phyloP scores from a whole-genome alignment of 1,140 invertebrate genomes.

The Neodiprion lecontei region DNA sequence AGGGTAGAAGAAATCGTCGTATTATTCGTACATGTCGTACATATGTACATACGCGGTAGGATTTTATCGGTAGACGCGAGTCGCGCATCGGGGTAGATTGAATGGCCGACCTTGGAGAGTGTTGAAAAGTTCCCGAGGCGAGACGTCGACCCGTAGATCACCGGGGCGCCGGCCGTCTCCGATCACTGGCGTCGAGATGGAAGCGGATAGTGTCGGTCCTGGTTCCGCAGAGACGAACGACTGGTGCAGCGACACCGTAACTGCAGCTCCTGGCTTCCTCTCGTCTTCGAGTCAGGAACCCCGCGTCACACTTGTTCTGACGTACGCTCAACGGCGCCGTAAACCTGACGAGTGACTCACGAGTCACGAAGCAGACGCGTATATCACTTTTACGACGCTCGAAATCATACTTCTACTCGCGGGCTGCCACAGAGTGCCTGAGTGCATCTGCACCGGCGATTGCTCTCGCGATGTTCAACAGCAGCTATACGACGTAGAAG shows the following conservation, averaged over 20 bases:
- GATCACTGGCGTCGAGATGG: not conserved
- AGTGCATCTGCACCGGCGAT: not conserved
- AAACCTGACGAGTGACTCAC: conserved; percentile 54
- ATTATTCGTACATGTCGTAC: not conserved
- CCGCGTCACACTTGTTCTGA: conserved; percentile 23
- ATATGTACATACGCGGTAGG: no score
- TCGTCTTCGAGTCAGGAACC: conserved; percentile 51
- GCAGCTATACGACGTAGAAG: no score
- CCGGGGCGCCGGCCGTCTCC: conserved; percentile 20
- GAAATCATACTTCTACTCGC: not conserved
- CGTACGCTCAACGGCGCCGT: conserved; percentile 32
- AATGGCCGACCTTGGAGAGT: conserved; percentile 43
- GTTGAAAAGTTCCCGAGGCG: conserved; percentile 50
- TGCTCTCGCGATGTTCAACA: no score
- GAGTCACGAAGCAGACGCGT: conserved; percentile 38
- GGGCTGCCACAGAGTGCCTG: not conserved
- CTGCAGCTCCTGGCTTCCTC: not conserved
- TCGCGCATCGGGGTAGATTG: conserved; percentile 26
- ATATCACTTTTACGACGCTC: conserved; percentile 50
- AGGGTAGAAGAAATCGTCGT: not conserved
- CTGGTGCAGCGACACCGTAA: conserved; percentile 16
- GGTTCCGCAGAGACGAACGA: conserved; percentile 7
- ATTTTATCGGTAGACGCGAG: not conserved
- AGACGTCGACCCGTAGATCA: conserved; percentile 47
- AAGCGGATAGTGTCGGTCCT: not conserved